These are phyloP conservation scores for Zelostemma sp. DNA, from an alignment of 1,140 invertebrate species.

Conservation along the genomic window DNA sequence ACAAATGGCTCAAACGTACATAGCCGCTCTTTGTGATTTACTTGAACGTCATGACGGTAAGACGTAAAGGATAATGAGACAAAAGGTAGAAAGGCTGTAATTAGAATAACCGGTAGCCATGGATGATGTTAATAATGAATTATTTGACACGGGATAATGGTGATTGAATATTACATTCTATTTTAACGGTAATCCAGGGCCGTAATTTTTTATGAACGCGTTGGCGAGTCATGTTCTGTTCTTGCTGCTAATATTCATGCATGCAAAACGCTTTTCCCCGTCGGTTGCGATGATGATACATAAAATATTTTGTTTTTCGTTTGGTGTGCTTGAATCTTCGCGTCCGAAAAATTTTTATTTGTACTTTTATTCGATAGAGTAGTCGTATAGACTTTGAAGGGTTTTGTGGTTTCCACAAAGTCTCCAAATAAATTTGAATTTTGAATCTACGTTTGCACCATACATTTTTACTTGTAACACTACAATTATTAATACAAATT, in stretches of 20 bases:
- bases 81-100: conserved; percentile 3
- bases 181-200: background rate
- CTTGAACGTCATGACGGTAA: conserved; percentile 55
- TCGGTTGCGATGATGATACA: background rate
- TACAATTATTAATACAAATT: too few species aligned
- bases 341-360: too few species aligned
- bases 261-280: background rate
- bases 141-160: background rate
- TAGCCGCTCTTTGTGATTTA: conserved; percentile 77
- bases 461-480: too few species aligned
- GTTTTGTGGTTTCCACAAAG: too few species aligned
- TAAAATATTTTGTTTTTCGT: too few species aligned
- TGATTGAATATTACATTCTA: background rate
- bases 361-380: too few species aligned
- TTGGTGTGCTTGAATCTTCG: too few species aligned
- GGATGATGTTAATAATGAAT: conserved; percentile 6
- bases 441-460: too few species aligned
- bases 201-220: background rate
- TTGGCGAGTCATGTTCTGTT: background rate
- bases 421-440: too few species aligned
- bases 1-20: conserved; percentile 91
- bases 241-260: background rate
- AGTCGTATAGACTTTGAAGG: too few species aligned
- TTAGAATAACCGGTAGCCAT: background rate
- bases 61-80: conserved; percentile 26